Base-by-base conservation (phyloP, 2,888 invertebrate genomes). In the Aphodius granarius region DNA sequence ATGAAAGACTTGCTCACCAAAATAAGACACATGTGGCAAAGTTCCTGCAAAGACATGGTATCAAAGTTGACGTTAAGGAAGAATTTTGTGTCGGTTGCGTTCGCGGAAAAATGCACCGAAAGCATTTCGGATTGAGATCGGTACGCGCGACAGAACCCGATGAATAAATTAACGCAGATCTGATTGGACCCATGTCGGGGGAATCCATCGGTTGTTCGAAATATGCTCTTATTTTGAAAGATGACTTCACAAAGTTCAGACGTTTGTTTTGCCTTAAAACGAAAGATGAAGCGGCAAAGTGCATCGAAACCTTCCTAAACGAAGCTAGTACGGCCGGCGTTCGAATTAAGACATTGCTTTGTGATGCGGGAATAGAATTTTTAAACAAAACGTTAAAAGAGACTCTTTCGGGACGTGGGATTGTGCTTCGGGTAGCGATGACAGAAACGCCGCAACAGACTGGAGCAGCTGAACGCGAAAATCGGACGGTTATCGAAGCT, bases 391-490 rank as follows among this genome's bases (percentile, higher is more conserved):
- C 80, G 17, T 62, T 83, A 0, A 65, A 75, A 71, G 74, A 81
- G n/a, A 20, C 82, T 20, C 81, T 81, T 19, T 9, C 66, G 13
- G 76, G 71, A 71, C 20, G 71, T 23, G 84, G 83, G 5, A 83
- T 84, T 6, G 74, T 23, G 22, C 83, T 84, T 71, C 82, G 84
- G 78, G 80, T 71, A 75, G 80, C 81, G 6, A 82, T 83, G 0
- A 75, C 80, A 3, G 84, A 84, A 75, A 84, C 83, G 5, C 84
- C 85, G 3, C 81, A 85, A 78, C 84, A 86, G 79, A 87, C 87
- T 79, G 85, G 85, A 2, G 76, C 79, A 71, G 82, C 83, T 0
- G 85, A 85, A 73, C 77, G 84, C 15, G 83, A 85, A 75, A 86
- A 82, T 75, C 78, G 83, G 72, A 85, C 82, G 65, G 78, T 85